Evolutionary conservation across 2,888 invertebrate genomes (phyloP).

Genomic region (Cylindroiulus punctatus): DNA sequence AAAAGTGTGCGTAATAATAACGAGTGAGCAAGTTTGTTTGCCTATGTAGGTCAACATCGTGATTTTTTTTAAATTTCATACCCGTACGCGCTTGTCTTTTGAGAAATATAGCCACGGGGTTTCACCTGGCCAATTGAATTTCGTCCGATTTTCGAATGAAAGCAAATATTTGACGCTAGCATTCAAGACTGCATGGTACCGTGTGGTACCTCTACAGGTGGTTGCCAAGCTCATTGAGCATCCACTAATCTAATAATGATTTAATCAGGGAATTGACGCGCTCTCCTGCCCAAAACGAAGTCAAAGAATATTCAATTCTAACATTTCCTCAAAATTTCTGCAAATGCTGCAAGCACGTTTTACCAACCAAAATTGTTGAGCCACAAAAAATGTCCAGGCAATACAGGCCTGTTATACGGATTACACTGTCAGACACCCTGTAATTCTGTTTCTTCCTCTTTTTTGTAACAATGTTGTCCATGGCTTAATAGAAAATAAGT

Average conservation of each 20-base stretch:
- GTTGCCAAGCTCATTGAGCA: neutral
- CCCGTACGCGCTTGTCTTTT: neutral
- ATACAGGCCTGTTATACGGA: no score
- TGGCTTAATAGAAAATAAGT: no score
- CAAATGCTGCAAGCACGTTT: no score
- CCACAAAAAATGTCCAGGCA: no score
- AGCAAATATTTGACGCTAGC: constrained; percentile 29
- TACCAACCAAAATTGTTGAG: no score
- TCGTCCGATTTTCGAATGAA: neutral
- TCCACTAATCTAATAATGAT: neutral
- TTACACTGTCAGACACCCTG: no score
- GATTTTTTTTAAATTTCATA: neutral
- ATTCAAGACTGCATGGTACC: neutral
- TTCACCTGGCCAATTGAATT: constrained; percentile 29
- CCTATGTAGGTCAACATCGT: constrained; percentile 10
- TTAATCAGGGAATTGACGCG: neutral
- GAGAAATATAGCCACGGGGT: neutral
- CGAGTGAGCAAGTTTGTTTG: neutral
- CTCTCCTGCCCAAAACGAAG: neutral
- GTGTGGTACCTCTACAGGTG: neutral
- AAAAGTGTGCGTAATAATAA: neutral
- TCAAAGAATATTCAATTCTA: no score
- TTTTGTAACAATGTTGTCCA: no score
- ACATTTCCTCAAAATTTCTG: neutral
- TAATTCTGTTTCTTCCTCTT: no score